phyloP scores from a whole-genome alignment of 1,140 invertebrate species.

The Hirudo medicinalis region DNA sequence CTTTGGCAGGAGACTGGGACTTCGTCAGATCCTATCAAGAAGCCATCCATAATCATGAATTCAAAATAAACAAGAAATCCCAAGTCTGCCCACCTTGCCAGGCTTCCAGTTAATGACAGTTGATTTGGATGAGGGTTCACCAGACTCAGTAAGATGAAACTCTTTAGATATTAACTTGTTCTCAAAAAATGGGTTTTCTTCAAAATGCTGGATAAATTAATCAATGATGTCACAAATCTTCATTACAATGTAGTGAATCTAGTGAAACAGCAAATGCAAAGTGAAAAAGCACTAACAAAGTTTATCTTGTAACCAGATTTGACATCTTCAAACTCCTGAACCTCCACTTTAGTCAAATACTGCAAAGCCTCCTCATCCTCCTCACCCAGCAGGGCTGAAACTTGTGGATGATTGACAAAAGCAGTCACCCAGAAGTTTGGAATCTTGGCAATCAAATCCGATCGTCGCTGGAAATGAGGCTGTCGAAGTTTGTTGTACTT shows the following conservation, averaged over 20 bases:
- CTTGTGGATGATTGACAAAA: conserved; percentile 78
- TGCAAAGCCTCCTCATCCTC: conserved; percentile 76
- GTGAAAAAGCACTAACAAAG: conserved; percentile 16
- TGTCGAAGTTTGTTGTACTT: conserved; percentile 77
- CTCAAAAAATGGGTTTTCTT: conserved; percentile 70
- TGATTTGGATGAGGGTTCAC: conserved; percentile 39
- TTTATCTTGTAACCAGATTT: conserved; percentile 23
- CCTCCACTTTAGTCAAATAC: conserved; percentile 57
- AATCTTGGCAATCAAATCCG: conserved; percentile 69
- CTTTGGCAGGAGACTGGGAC: background rate
- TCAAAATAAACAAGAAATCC: background rate
- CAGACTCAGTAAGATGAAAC: conserved; percentile 46
- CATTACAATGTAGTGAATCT: background rate
- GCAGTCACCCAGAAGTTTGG: conserved; percentile 83
- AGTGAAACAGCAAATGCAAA: background rate
- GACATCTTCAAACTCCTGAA: conserved; percentile 51
- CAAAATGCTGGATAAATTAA: conserved; percentile 46
- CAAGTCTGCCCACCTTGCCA: conserved; percentile 28
- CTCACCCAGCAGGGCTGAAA: conserved; percentile 66
- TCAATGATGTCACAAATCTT: background rate
- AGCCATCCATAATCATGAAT: background rate
- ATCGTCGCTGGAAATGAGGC: conserved; percentile 70
- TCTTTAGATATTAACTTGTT: conserved; percentile 67
- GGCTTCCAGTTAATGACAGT: conserved; percentile 41
- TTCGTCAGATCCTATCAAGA: conserved; percentile 25